Evolutionary conservation across 2,888 invertebrate species (phyloP).

Genomic region (Eucera pruinosa): DNA sequence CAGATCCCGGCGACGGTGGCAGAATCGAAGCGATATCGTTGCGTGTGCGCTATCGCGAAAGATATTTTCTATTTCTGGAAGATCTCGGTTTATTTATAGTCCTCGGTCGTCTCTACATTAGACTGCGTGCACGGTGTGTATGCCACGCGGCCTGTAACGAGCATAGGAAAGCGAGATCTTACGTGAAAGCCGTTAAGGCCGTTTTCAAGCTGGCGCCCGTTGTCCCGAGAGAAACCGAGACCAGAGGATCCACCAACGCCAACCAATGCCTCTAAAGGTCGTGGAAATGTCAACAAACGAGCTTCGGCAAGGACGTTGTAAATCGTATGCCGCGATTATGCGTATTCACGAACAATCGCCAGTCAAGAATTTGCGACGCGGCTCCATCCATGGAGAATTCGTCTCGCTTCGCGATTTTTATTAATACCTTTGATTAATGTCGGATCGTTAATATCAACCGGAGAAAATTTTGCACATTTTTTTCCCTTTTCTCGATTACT

Average conservation of each 20-base stretch:
- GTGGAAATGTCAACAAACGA: slow-evolving; percentile 73
- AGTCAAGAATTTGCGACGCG: slow-evolving; percentile 4
- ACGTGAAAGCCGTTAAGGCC: slow-evolving; percentile 73
- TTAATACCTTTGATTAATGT: neutral
- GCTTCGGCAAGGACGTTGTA: slow-evolving; percentile 61
- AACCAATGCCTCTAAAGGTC: slow-evolving; percentile 68
- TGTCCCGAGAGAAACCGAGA: slow-evolving; percentile 64
- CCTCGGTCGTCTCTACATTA: slow-evolving; percentile 36
- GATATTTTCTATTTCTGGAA: slow-evolving; percentile 66
- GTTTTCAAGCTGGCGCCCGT: slow-evolving; percentile 56
- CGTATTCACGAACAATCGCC: slow-evolving; percentile 54
- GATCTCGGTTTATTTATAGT: slow-evolving; percentile 64
- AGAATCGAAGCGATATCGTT: neutral
- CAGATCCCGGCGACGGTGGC: neutral
- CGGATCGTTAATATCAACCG: neutral
- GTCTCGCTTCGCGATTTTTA: neutral
- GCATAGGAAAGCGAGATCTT: slow-evolving; percentile 65
- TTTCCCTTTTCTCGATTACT: too few relatives aligned
- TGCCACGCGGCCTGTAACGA: slow-evolving; percentile 37
- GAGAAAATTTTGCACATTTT: too few relatives aligned
- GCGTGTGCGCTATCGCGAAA: slow-evolving; percentile 39
- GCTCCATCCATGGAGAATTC: neutral
- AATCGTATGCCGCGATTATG: slow-evolving; percentile 31
- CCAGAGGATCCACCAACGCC: slow-evolving; percentile 56
- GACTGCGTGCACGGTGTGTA: slow-evolving; percentile 3